Evolutionary conservation across 92 coral and sea anemone genomes (phyloP).

Genomic region (Blastomussa wellsi): DNA sequence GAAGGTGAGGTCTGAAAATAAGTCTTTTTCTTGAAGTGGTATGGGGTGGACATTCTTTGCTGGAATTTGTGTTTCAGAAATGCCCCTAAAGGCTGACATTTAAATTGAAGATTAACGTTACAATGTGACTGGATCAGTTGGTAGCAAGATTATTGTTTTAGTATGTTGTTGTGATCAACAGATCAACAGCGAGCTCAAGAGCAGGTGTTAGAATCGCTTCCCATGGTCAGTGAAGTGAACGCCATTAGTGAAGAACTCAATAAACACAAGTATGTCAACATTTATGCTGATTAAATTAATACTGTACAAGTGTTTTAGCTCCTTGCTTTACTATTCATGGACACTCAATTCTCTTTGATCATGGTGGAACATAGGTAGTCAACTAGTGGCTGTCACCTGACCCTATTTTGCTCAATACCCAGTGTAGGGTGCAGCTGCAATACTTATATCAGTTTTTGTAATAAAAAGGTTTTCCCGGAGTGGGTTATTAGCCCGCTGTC

Average conservation of each 20-base stretch:
- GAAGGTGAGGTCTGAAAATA: no score
- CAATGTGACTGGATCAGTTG: neutral
- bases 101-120: neutral
- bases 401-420: no score
- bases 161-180: slow-evolving; percentile 9
- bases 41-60: no score
- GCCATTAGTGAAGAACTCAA: slow-evolving; percentile 98
- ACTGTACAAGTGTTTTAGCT: neutral
- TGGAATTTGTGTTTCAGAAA: no score
- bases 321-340: neutral
- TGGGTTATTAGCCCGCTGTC: no score
- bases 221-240: slow-evolving; percentile 96
- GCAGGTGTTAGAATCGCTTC: slow-evolving; percentile 90
- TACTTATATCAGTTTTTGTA: no score
- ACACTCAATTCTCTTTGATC: no score
- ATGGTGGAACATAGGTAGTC: no score
- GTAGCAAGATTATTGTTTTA: neutral
- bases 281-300: neutral
- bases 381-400: no score
- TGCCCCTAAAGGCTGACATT: neutral
- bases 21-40: no score
- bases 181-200: slow-evolving; percentile 98
- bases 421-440: no score
- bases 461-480: no score
- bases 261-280: slow-evolving; percentile 88